A percentile compares a stretch with the other conserved stretches of the same genome.
These are phyloP conservation scores for Catagonus wagneri DNA, from an alignment of 2,113 vertebrate genomes.

Conservation along the genomic window DNA sequence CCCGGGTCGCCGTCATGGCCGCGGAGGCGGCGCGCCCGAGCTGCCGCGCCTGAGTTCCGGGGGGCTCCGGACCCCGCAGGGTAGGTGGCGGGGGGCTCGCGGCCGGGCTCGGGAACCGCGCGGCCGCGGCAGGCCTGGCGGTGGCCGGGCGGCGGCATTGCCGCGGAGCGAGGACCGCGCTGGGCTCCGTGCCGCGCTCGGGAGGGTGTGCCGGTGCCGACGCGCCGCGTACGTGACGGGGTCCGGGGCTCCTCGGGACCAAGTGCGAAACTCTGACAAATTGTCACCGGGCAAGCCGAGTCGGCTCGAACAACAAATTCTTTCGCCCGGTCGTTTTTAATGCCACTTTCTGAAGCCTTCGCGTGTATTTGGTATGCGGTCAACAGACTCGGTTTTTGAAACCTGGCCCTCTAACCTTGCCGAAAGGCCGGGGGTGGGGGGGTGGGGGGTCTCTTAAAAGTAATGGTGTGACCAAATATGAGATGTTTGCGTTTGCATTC, in stretches of 20 bases:
- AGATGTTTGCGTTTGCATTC: neutral
- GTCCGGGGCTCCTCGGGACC: neutral
- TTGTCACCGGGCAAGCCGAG: neutral
- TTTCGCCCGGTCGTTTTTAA: accelerated
- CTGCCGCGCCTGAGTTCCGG: conserved; percentile 50
- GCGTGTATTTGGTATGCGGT: neutral
- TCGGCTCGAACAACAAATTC: neutral
- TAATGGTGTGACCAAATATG: neutral
- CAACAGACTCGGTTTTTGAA: neutral
- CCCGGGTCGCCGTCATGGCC: conserved; percentile 54
- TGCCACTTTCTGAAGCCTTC: neutral
- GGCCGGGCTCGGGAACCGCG: neutral
- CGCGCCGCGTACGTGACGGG: neutral
- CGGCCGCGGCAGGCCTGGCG: neutral
- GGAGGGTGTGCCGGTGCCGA: conserved; percentile 58
- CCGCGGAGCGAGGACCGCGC: neutral
- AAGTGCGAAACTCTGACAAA: neutral
- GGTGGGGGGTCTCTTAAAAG: neutral
- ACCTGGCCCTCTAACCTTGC: neutral
- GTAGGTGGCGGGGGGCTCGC: neutral
- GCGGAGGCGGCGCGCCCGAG: neutral
- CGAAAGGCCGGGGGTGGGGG: neutral
- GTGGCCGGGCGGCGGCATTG: neutral
- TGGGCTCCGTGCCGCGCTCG: neutral
- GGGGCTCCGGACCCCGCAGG: neutral